Evolutionary conservation across 2,888 invertebrate genomes (phyloP).

Genomic region (Callimorpha dominula): DNA sequence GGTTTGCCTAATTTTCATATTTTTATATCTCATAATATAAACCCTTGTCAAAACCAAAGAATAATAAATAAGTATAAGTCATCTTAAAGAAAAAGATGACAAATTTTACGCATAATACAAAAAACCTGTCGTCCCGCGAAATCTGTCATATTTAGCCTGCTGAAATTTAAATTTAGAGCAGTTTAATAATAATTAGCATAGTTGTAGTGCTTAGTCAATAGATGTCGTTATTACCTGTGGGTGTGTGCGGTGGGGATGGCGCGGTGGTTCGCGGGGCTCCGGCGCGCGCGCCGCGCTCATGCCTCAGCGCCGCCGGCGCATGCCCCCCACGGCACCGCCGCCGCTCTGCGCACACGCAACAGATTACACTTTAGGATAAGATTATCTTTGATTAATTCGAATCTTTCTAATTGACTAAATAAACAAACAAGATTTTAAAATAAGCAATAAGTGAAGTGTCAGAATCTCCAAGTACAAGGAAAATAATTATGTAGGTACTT

Average conservation of each 20-base stretch:
- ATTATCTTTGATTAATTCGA: slow-evolving; percentile 3
- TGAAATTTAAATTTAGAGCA: background rate
- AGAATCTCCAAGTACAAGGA: too few relatives aligned
- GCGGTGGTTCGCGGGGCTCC: slow-evolving; percentile 81
- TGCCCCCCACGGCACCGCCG: slow-evolving; percentile 70
- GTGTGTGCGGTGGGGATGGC: slow-evolving; percentile 75
- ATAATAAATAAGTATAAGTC: background rate
- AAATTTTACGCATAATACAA: too few relatives aligned
- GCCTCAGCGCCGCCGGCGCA: slow-evolving; percentile 80
- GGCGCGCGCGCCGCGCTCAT: slow-evolving; percentile 85
- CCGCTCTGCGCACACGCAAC: slow-evolving; percentile 61
- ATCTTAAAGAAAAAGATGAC: too few relatives aligned
- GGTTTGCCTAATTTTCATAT: too few relatives aligned
- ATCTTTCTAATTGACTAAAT: slow-evolving; percentile 9
- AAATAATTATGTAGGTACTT: too few relatives aligned
- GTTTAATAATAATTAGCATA: background rate
- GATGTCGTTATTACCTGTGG: slow-evolving; percentile 67
- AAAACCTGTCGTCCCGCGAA: background rate
- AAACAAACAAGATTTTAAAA: background rate
- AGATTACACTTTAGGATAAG: slow-evolving; percentile 7
- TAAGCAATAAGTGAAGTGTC: background rate
- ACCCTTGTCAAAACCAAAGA: background rate
- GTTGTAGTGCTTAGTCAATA: background rate
- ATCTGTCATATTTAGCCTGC: background rate
- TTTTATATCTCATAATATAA: background rate